A percentile compares a stretch with the other conserved stretches of the same genome.
phyloP scores from a whole-genome alignment of 2,113 vertebrate species.

The Tetrax tetrax region DNA sequence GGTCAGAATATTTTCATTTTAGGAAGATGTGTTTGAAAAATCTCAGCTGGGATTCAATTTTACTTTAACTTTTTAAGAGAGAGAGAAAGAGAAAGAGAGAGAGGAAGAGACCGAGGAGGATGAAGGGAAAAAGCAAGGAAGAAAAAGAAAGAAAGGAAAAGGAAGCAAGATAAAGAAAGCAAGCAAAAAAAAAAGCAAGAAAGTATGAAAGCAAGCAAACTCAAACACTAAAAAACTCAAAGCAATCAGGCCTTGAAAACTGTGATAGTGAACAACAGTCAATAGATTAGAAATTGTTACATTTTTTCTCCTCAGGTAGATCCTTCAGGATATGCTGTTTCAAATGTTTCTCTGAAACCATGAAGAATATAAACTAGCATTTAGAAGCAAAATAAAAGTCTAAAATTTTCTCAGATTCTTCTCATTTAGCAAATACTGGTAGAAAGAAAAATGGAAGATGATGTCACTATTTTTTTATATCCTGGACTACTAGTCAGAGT shows the following conservation, averaged over 20 bases:
- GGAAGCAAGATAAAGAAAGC: not conserved
- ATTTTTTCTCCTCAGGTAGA: not conserved
- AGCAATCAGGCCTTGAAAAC: not conserved
- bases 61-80: not conserved
- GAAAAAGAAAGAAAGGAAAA: not conserved
- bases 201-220: not conserved
- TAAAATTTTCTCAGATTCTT: not conserved
- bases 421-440: not conserved
- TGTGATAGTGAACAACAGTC: not conserved
- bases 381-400: not conserved
- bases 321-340: not conserved
- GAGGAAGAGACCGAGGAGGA: rapidly evolving
- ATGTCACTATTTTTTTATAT: not conserved
- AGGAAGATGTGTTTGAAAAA: not conserved
- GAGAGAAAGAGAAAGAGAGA: no score
- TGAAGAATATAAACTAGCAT: not conserved
- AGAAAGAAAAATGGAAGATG: not conserved
- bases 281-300: not conserved
- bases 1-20: not conserved
- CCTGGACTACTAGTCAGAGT: not conserved
- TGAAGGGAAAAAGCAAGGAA: not conserved
- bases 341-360: not conserved
- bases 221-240: not conserved
- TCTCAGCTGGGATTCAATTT: not conserved
- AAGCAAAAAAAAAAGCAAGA: not conserved